Evolutionary conservation across 35 echinoderm and acorn worm genomes (phyloP).

Genomic region (Lytechinus variegatus): DNA sequence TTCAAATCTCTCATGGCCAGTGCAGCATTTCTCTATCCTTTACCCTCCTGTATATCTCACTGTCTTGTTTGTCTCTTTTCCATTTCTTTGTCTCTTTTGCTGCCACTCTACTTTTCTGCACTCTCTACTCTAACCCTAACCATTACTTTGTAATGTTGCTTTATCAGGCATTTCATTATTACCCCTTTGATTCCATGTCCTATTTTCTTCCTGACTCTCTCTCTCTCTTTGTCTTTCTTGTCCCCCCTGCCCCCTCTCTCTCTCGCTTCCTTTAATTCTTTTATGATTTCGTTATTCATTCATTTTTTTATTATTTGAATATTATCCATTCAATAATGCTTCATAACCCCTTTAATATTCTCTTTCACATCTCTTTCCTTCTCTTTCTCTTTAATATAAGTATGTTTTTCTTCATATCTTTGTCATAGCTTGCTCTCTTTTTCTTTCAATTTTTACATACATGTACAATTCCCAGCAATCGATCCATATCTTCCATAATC

Average conservation of each 20-base stretch:
- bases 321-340: no score
- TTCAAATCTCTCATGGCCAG: conserved; percentile 27
- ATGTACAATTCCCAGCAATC: no score
- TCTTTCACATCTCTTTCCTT: no score
- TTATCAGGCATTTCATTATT: background rate
- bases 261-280: background rate
- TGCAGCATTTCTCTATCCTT: background rate
- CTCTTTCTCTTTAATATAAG: no score
- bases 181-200: background rate
- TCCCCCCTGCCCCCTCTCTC: background rate
- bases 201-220: background rate
- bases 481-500: no score
- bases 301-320: background rate
- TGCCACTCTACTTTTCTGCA: background rate
- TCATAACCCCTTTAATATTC: no score
- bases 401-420: no score
- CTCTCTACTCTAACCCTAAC: background rate
- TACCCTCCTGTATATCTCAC: background rate
- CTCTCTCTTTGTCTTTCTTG: background rate
- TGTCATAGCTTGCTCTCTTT: no score
- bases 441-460: no score
- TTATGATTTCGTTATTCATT: background rate
- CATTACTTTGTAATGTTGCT: background rate
- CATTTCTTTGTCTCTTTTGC: background rate
- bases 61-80: background rate